Conservation (phyloP, 2,113 vertebrate species). For the Laticauda laticaudata region DNA sequence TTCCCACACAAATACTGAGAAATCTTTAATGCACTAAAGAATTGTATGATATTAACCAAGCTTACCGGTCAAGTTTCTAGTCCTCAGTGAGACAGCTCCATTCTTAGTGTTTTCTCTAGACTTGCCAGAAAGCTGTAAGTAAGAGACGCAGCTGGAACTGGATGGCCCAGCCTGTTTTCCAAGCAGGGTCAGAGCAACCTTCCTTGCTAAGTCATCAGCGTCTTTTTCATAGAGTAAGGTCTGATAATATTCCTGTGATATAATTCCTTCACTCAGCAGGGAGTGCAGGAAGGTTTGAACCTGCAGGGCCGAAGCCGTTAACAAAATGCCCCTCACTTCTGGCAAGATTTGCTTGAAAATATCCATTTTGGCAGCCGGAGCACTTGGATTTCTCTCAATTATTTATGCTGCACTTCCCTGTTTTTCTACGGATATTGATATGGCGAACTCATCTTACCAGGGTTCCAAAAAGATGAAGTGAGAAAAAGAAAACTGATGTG, state of each 20-base stretch:
- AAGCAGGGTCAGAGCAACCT: slow-evolving; percentile 73
- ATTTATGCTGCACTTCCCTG: neutral
- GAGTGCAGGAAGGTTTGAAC: slow-evolving; percentile 59
- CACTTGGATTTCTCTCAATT: neutral
- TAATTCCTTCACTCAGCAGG: slow-evolving; percentile 67
- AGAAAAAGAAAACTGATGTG: slow-evolving; percentile 35
- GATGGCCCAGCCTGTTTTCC: slow-evolving; percentile 64
- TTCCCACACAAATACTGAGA: neutral
- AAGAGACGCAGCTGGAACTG: slow-evolving; percentile 24
- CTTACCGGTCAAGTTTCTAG: slow-evolving; percentile 50
- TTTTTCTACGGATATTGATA: neutral
- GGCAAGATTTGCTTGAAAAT: slow-evolving; percentile 73
- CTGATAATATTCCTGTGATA: slow-evolving; percentile 73
- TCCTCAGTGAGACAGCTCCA: slow-evolving; percentile 2
- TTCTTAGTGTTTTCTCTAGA: slow-evolving; percentile 4
- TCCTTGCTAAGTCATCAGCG: slow-evolving; percentile 69
- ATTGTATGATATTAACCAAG: neutral
- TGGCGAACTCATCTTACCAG: slow-evolving; percentile 13
- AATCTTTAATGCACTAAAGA: neutral
- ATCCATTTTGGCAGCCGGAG: slow-evolving; percentile 61
- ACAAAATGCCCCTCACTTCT: slow-evolving; percentile 62
- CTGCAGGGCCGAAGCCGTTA: slow-evolving; percentile 43
- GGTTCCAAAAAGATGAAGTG: slow-evolving; percentile 69
- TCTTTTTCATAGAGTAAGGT: slow-evolving; percentile 64
- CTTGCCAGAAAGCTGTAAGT: slow-evolving; percentile 26